Base-by-base conservation (phyloP, 2,113 vertebrate species). In the Brachyhypopomus occidentalis region DNA sequence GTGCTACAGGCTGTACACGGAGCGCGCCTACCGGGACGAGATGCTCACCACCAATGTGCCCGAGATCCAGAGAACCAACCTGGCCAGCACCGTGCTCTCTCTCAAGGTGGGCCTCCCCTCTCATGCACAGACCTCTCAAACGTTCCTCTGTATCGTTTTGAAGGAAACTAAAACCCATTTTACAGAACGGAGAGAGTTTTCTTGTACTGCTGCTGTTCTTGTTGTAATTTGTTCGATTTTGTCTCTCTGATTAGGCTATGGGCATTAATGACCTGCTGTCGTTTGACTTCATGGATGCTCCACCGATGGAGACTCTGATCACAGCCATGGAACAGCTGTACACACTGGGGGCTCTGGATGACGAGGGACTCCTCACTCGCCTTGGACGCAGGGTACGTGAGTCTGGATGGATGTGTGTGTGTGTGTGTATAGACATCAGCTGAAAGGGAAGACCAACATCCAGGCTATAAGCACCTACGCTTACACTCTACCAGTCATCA, bases 281-380 rank as follows among this genome's bases (percentile, higher is more conserved):
- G 16, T 99, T 99, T 72, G 98, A 99, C 91, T 99, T 99, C 69
- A 99, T 99, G 98, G 97, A 99, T 41, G 98, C 97, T 48, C 97
- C 98, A 0, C 98, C 98, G 0, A 99, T 99, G 97, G 98, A 99
- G 89, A 99, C 97, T 0, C 92, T 99, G 22, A 99, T 99, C 88
- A 99, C 96, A 8, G 97, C 98, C 86, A 99, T 99, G 98, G 98
- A 99, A 89, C 97, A 99, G 88, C 93, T 99, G 1, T 99, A 99
- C 88, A 99, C 97, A 0, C 91, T 99, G 86, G 98, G 97, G 64
- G 96, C 98, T 27, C 91, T 99, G 90, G 98, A 99, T 1, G 96
- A 99, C 0, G 98, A 99, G 85, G 98, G 98, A 0, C 88, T 99
- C 48, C 96, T 99, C 60, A 99, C 98, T 3, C 94, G 98, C 0